phyloP scores from a whole-genome alignment of 2,888 invertebrate genomes.

The Eudemis profundana region DNA sequence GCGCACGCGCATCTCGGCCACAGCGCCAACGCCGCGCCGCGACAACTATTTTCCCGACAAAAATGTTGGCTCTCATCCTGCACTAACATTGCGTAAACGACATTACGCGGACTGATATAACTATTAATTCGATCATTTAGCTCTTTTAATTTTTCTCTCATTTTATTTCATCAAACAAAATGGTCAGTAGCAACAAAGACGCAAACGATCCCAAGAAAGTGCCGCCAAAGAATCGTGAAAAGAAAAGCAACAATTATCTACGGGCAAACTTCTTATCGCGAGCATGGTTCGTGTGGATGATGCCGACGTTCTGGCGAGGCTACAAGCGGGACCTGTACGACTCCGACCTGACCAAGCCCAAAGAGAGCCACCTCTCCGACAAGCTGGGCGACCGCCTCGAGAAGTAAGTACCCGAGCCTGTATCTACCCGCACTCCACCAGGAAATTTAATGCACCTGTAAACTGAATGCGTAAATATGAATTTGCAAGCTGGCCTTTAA shows the following conservation, averaged over 20 bases:
- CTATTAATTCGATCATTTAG: conserved; percentile 27
- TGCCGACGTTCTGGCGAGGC: conserved; percentile 86
- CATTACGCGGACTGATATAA: conserved; percentile 51
- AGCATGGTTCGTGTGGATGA: conserved; percentile 83
- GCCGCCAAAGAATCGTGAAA: conserved; percentile 77
- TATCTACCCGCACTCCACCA: conserved; percentile 11
- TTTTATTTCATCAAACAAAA: conserved; percentile 57
- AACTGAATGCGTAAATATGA: conserved; percentile 43
- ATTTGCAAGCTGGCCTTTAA: conserved; percentile 56
- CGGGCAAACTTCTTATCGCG: conserved; percentile 75
- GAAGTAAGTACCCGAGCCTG: conserved; percentile 71
- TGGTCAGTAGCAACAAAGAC: conserved; percentile 82
- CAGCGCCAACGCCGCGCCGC: conserved; percentile 57
- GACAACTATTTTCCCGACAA: conserved; percentile 56
- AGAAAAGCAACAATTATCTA: conserved; percentile 78
- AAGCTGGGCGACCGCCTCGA: conserved; percentile 87
- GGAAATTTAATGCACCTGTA: neutral
- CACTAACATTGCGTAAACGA: conserved; percentile 56
- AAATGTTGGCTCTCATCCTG: conserved; percentile 63
- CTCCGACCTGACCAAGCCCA: conserved; percentile 89
- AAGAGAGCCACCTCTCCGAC: conserved; percentile 87
- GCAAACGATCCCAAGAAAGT: conserved; percentile 74
- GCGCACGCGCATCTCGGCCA: conserved; percentile 66
- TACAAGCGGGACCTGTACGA: conserved; percentile 87
- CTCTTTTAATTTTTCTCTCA: conserved; percentile 46